Evolutionary conservation across 2,797 vertebrate species (phyloP), one percentile per base, ranked within the genome.

Genomic region (Sebastes variabilis): DNA sequence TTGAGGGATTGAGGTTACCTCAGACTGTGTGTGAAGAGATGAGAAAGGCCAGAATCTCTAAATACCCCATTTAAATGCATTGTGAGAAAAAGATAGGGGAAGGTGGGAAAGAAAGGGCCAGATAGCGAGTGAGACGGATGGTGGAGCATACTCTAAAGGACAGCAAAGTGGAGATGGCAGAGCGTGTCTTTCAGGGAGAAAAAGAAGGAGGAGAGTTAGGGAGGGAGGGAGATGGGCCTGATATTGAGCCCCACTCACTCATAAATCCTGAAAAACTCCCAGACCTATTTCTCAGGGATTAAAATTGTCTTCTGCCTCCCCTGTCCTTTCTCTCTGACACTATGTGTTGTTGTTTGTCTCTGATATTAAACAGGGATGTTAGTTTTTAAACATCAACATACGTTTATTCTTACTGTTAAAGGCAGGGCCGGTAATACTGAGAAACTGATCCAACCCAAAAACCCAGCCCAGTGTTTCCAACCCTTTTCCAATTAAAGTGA

Each of bases 31-130:
- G 84, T 80, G 69, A 75, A 79, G 84, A 78, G 66, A 83, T 73
- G 90, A 80, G 69, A 87, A 84, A 83, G 77, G 79, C 74, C 64
- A 3, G 84, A 90, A 91, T 89, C 84, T 90, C 83, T 91, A 92
- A 94, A 94, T 88, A 91, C 88, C 80, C 86, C 69, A 93, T 95
- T 95, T 94, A 94, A 95, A 95, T 95, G 94, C 94, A 94, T 93
- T 91, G 90, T 93, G 87, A 84, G 86, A 71, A 86, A 88, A 88
- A 90, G 89, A 91, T 90, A 89, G 76, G 79, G 77, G 58, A 87
- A 83, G 75, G 84, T 77, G 70, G 68, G 58, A 77, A 88, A 87
- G 84, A 86, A 88, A 86, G 75, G 80, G 75, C 79, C 81, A 91
- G 90, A 94, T 92, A 92, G 88, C 5, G n/a, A 70, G 55, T 66